Evolutionary conservation across 2,797 vertebrate genomes (phyloP), one percentile per base, ranked within the genome.

Genomic region (Chromobotia macracanthus): DNA sequence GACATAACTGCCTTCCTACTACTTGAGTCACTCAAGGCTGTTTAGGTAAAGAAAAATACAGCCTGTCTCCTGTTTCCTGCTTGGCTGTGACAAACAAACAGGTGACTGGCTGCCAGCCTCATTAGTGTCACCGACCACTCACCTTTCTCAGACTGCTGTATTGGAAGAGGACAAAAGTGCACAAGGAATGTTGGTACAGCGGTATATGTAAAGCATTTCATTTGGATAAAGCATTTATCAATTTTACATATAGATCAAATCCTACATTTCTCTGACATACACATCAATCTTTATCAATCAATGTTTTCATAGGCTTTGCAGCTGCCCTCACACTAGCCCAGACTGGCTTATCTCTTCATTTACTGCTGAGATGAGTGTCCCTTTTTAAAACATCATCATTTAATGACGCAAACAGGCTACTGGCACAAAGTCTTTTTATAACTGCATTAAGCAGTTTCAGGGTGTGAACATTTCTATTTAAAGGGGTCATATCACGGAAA

Each of bases 61-160:
- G 50, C 15, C 9, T 10, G 21, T 65, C 58, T 68, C 55, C 67
- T 48, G 46, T 70, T 35, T 60, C 55, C 71, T 75, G 51, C 63
- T 70, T 6, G 1, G 53, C 67, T 28, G 13, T 55, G 79, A 85
- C 78, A 84, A 48, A 19, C 28, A 60, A 65, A 75, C 31, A 67
- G 63, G 38, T 35, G 25, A 69, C 31, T 23, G 25, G 11, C 61
- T 46, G 65, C 72, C 19, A 23, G 80, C 65, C 46, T 63, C 55
- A 82, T 80, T 78, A 77, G 63, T 53, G 76, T 81, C 77, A 76
- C 73, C 44, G 2, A 63, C 66, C 48, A 77, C 65, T 75, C 74
- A 78, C 31, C 19, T 83, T 73, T 35, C 41, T 68, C 38, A 72
- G 13, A 63, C 51, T 11, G 1, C 48, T 10, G 19, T 13, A n/a